These are phyloP conservation scores for Amorpha juglandis DNA, from an alignment of 2,888 invertebrate genomes.

Conservation along the genomic window DNA sequence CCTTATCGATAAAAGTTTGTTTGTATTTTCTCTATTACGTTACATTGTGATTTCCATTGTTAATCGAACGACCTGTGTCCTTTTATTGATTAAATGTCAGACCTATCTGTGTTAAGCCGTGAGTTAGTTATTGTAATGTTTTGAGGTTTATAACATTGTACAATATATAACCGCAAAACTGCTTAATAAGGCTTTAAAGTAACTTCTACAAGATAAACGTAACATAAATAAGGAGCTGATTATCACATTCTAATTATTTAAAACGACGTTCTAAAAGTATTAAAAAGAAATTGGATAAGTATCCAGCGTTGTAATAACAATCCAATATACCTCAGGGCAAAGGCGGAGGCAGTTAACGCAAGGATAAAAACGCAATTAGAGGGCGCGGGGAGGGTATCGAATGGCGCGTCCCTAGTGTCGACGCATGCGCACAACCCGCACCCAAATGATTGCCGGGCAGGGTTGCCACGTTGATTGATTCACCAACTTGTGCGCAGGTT, in stretches of 20 bases:
- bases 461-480: conserved; percentile 79
- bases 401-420: conserved; percentile 20
- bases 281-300: conserved; percentile 15
- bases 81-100: neutral
- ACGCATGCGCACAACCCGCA: conserved; percentile 67
- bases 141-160: neutral
- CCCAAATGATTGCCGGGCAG: conserved; percentile 60
- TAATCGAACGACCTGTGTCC: neutral
- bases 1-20: conserved; percentile 26
- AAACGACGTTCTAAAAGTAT: conserved; percentile 8
- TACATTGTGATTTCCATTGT: neutral
- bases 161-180: neutral
- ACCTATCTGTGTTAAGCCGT: neutral
- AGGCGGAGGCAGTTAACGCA: conserved; percentile 26
- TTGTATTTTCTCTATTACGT: neutral
- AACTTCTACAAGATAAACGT: neutral
- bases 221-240: neutral
- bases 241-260: conserved; percentile 13
- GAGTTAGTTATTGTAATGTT: neutral
- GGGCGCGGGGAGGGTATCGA: conserved; percentile 23
- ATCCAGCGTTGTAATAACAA: conserved; percentile 13
- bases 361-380: conserved; percentile 29
- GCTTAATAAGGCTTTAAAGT: neutral
- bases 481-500: conserved; percentile 80
- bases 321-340: conserved; percentile 23